These are phyloP conservation scores for Xestia c-nigrum DNA, from an alignment of 2,888 invertebrate genomes.

Conservation along the genomic window DNA sequence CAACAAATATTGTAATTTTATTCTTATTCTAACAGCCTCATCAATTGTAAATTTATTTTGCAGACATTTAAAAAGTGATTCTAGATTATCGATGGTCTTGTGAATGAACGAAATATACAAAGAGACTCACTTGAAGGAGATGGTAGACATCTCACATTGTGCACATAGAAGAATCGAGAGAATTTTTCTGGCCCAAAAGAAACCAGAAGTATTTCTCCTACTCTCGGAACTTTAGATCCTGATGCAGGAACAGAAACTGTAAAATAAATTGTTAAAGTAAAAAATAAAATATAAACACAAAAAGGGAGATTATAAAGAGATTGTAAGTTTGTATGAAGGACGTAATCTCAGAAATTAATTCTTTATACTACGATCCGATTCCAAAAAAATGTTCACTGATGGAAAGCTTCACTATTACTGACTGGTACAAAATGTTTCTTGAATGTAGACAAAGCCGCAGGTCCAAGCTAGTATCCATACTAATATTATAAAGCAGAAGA, in stretches of 20 bases:
- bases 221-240: slow-evolving; percentile 78
- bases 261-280: slow-evolving; percentile 59
- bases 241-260: slow-evolving; percentile 80
- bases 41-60: slow-evolving; percentile 3
- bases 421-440: too few relatives aligned
- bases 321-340: too few relatives aligned
- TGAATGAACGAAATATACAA: neutral
- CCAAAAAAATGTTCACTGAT: too few relatives aligned
- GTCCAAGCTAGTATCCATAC: too few relatives aligned
- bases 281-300: neutral
- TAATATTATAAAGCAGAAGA: too few relatives aligned
- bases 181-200: slow-evolving; percentile 78
- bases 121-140: slow-evolving; percentile 81
- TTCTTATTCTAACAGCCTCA: neutral
- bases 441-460: too few relatives aligned
- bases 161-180: slow-evolving; percentile 83
- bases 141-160: slow-evolving; percentile 81
- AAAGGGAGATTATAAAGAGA: neutral
- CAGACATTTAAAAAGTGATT: neutral
- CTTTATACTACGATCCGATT: too few relatives aligned
- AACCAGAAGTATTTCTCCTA: slow-evolving; percentile 82
- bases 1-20: slow-evolving; percentile 23
- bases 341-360: too few relatives aligned
- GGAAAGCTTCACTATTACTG: too few relatives aligned
- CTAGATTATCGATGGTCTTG: neutral